A percentile compares a stretch with the other conserved stretches of the same genome.
Evolutionary conservation across 2,113 vertebrate species (phyloP).

Genomic region (Halcyon malimbica): DNA sequence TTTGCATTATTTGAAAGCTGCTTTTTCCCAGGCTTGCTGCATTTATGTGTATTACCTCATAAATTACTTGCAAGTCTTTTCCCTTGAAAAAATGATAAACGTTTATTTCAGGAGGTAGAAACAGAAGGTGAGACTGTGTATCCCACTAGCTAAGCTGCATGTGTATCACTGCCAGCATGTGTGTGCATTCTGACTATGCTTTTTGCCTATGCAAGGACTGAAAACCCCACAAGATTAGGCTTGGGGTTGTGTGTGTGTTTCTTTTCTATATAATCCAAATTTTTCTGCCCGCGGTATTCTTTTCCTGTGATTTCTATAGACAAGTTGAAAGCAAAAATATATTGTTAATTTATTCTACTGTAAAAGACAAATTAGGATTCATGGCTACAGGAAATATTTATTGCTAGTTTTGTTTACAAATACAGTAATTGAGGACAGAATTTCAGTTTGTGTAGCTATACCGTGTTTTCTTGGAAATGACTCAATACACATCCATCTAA

Average conservation of each 20-base stretch:
- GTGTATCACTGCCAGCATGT: background rate
- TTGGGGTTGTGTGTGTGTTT: background rate
- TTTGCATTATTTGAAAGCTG: conserved; percentile 52
- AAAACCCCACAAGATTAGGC: background rate
- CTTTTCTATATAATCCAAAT: background rate
- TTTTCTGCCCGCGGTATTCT: background rate
- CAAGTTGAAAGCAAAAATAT: background rate
- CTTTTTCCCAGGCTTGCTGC: conserved; percentile 40
- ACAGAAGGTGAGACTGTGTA: background rate
- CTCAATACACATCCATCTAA: background rate
- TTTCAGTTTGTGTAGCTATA: background rate
- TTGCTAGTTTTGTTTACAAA: background rate
- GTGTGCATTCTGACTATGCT: rapidly evolving
- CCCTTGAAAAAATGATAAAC: conserved; percentile 21
- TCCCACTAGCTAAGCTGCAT: background rate
- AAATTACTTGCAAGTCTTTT: conserved; percentile 52
- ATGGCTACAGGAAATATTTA: background rate
- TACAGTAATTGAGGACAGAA: background rate
- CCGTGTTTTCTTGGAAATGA: background rate
- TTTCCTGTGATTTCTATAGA: background rate
- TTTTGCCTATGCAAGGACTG: background rate
- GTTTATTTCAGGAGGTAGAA: background rate
- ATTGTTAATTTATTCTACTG: background rate
- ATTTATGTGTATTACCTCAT: conserved; percentile 47
- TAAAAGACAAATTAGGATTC: background rate